Conservation (phyloP, 2,797 vertebrate species). For the Melanogrammus aeglefinus region DNA sequence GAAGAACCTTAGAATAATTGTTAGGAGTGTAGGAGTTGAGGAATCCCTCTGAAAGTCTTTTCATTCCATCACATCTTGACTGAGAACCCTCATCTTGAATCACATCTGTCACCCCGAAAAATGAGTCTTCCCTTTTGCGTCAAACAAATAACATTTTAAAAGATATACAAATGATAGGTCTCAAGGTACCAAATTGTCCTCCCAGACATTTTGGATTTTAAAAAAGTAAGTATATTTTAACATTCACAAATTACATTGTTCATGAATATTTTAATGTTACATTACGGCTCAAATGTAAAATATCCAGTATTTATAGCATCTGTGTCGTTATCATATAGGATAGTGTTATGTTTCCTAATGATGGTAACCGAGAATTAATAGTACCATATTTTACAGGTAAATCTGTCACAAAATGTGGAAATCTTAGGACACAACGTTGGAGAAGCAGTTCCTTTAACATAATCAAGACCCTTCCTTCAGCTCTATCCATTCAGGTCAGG, state of each 20-base stretch:
- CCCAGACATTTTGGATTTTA: neutral
- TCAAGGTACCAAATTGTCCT: too few relatives aligned
- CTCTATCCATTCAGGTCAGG: neutral
- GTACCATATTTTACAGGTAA: neutral
- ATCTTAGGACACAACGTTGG: neutral
- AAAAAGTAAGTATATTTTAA: neutral
- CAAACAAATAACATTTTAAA: too few relatives aligned
- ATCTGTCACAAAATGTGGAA: neutral
- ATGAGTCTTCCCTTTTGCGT: too few relatives aligned
- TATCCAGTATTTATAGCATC: neutral
- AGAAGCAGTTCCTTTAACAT: too few relatives aligned
- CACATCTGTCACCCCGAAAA: neutral
- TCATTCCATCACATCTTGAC: slow-evolving; percentile 16
- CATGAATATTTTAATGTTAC: neutral
- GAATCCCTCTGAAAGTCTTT: slow-evolving; percentile 4
- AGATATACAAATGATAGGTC: too few relatives aligned
- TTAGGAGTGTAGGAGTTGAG: neutral
- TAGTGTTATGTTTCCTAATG: neutral
- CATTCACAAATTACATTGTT: neutral
- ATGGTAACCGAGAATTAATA: neutral
- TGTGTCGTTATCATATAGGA: neutral
- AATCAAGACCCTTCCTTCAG: neutral
- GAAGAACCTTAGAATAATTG: slow-evolving; percentile 16
- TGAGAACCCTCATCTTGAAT: slow-evolving; percentile 16
- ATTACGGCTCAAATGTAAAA: neutral